A percentile compares a stretch with the other conserved stretches of the same genome.
phyloP scores from a whole-genome alignment of 2,113 vertebrate species.

The Neopipo cinnamomea region DNA sequence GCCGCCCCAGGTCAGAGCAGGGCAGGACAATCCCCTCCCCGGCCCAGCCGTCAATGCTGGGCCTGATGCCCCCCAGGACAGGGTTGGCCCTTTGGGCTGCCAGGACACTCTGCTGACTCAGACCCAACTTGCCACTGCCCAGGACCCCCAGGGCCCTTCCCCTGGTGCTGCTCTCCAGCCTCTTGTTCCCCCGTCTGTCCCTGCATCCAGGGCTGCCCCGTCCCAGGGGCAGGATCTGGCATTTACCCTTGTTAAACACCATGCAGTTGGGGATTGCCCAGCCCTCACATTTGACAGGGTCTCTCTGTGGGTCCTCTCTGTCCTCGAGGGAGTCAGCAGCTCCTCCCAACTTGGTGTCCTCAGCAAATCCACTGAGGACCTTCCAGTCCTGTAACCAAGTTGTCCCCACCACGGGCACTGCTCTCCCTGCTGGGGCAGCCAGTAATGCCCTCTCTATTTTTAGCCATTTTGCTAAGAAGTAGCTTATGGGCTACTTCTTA shows the following conservation, averaged over 20 bases:
- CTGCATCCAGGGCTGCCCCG: background rate
- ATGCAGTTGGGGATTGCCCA: background rate
- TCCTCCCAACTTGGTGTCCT: background rate
- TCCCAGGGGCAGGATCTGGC: background rate
- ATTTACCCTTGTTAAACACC: background rate
- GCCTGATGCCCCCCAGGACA: background rate
- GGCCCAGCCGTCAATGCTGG: background rate
- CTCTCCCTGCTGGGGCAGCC: background rate
- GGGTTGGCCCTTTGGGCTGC: background rate
- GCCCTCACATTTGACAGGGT: background rate
- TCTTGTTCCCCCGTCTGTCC: background rate
- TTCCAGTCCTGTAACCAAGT: background rate
- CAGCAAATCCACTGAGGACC: background rate
- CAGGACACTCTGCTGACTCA: background rate
- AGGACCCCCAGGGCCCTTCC: background rate
- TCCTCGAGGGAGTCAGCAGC: background rate
- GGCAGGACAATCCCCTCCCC: background rate
- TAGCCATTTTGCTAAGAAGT: slow-evolving; percentile 20
- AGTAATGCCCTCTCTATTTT: background rate
- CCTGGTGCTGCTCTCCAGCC: background rate
- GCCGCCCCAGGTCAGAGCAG: background rate
- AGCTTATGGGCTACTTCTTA: slow-evolving; percentile 3
- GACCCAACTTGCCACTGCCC: background rate
- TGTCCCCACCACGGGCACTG: background rate
- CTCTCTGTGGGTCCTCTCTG: background rate